phyloP scores from a whole-genome alignment of 2,888 invertebrate genomes.

The Tortricodes alternella region DNA sequence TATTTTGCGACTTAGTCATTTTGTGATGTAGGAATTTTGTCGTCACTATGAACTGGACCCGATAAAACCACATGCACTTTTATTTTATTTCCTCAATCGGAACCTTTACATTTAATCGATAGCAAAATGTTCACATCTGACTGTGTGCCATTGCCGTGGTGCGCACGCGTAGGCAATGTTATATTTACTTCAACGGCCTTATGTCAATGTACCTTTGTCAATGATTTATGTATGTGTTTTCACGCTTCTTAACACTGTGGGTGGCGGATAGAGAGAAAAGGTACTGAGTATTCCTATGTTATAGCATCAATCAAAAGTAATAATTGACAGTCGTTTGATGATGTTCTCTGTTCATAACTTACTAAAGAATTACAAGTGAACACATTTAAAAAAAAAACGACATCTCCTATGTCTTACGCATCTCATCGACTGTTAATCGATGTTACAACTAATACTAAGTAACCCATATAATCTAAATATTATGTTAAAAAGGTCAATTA shows the following conservation, averaged over 20 bases:
- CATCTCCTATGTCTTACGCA: neutral
- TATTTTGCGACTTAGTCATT: too few relatives aligned
- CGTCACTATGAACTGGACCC: too few relatives aligned
- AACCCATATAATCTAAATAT: conserved; percentile 25
- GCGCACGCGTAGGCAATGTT: conserved; percentile 36
- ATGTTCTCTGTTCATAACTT: too few relatives aligned
- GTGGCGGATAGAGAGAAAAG: neutral
- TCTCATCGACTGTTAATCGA: neutral
- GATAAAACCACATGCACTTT: too few relatives aligned
- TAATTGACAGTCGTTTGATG: neutral
- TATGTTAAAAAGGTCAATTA: conserved; percentile 30
- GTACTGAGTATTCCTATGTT: neutral
- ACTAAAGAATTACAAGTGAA: too few relatives aligned
- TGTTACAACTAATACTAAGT: conserved; percentile 14
- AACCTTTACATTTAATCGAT: neutral
- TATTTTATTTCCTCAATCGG: too few relatives aligned
- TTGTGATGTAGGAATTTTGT: too few relatives aligned
- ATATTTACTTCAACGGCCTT: conserved; percentile 30
- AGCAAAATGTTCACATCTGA: conserved; percentile 33
- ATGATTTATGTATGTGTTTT: conserved; percentile 21
- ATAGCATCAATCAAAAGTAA: neutral
- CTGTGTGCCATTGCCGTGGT: conserved; percentile 40
- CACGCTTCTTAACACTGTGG: conserved; percentile 1
- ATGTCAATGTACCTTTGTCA: conserved; percentile 21
- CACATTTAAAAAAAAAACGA: too few relatives aligned